A percentile compares a stretch with the other conserved stretches of the same genome.
Conservation (phyloP, 2,797 vertebrate species). For the Tokudaia tokunoshimensis region DNA sequence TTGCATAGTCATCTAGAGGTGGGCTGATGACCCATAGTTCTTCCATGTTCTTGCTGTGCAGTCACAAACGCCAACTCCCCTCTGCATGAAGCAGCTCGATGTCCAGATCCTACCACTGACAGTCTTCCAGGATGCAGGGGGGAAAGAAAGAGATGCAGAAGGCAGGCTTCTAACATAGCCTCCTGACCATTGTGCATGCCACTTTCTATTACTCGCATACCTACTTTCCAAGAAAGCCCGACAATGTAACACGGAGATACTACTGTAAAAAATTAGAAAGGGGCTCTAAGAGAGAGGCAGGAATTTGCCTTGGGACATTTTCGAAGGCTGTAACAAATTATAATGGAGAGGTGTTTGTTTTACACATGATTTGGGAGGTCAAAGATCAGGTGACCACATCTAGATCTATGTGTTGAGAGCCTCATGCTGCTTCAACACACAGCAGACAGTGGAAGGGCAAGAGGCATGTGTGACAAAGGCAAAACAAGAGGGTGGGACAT, state of each 20-base stretch:
- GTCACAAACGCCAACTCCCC: neutral
- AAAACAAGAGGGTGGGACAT: neutral
- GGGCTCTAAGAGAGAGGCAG: neutral
- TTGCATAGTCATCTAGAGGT: neutral
- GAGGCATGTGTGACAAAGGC: neutral
- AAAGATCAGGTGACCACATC: neutral
- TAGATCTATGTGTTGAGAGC: no score
- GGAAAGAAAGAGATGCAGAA: neutral
- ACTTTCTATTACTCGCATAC: neutral
- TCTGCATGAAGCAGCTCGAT: neutral
- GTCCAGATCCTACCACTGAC: neutral
- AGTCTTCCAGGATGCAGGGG: neutral
- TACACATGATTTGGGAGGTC: neutral
- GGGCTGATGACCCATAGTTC: neutral
- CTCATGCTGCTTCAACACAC: neutral
- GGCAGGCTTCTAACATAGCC: neutral
- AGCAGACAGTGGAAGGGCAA: neutral
- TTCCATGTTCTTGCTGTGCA: neutral
- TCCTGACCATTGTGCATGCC: no score
- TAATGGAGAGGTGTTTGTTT: neutral
- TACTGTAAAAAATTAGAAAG: neutral
- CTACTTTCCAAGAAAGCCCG: constrained; percentile 4
- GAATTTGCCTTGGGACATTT: neutral
- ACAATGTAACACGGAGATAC: neutral
- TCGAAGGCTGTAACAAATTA: neutral